phyloP scores from a whole-genome alignment of 2,888 invertebrate genomes.

The Emmelina monodactyla region DNA sequence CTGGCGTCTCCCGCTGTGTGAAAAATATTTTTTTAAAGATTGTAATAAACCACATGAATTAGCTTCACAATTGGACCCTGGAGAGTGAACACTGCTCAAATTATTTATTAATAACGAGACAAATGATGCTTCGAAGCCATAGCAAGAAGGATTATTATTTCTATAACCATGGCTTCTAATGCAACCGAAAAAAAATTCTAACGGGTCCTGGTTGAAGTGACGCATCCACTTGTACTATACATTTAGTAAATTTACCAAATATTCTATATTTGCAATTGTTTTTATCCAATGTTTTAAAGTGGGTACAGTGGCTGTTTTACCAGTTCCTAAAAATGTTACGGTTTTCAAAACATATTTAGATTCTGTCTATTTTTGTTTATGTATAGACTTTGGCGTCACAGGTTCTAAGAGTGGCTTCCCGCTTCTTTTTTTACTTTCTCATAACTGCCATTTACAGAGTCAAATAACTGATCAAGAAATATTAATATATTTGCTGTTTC shows the following conservation, averaged over 20 bases:
- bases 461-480: constrained; percentile 9
- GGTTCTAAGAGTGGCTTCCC: constrained; percentile 9
- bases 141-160: no score
- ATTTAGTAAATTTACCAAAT: neutral
- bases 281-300: constrained; percentile 5
- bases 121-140: no score
- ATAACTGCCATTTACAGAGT: constrained; percentile 8
- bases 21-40: neutral
- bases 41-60: neutral
- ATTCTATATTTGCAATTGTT: constrained; percentile 4
- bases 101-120: no score
- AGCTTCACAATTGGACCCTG: neutral
- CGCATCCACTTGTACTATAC: constrained; percentile 4
- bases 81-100: neutral
- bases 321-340: constrained; percentile 7
- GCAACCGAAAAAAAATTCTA: no score
- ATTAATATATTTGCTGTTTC: no score
- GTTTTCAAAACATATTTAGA: constrained; percentile 7
- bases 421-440: constrained; percentile 5
- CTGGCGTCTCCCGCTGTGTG: neutral
- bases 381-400: constrained; percentile 9
- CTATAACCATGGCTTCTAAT: constrained; percentile 8
- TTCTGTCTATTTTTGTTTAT: constrained; percentile 5
- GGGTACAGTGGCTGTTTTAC: constrained; percentile 1
- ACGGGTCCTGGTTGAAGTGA: constrained; percentile 10